Evolutionary conservation across 2,888 invertebrate genomes (phyloP), one percentile per base, ranked within the genome.

Genomic region (Parnassius mnemosyne): DNA sequence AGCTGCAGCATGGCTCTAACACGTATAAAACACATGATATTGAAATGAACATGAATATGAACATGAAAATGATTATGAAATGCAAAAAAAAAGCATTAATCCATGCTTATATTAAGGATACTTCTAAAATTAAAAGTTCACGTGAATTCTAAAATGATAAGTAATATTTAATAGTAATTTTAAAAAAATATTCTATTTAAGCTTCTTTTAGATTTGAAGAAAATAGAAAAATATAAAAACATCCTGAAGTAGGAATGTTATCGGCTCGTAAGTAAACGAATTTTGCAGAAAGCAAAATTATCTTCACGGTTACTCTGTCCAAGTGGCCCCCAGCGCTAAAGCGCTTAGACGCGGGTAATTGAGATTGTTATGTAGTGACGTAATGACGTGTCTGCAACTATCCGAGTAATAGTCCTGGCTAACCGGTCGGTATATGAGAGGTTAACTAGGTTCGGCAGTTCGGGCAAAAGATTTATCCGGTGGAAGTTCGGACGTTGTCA

Each of bases 301-400:
- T 75, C 71, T 75, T 69, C 74, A 73, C 74, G 76, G 77, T 74
- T 73, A 70, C 75, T 73, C 73, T 73, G 74, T 73, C 64, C 69
- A 68, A 74, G 72, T 68, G 69, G 69, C 72, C 74, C 70, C 71
- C 71, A 72, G 75, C 66, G 64, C 65, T 64, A 60, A 64, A 68
- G 60, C 59, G 61, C 60, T 65, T 64, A 56, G 50, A 61, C 63
- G 51, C 47, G n/a, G 73, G 71, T 79, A 74, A 81, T 81, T 79
- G 80, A 77, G 77, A 80, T 81, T 77, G 82, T 79, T 80, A 81
- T 72, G 77, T 79, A 76, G 74, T 68, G 66, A 64, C 67, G 69
- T 78, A 82, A 81, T 79, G 77, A 81, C 80, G 81, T 81, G 81
- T 78, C 77, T 71, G 78, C 63, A 70, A 75, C 75, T 76, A 74